These are phyloP conservation scores for Coelogynopora nodosa DNA, from an alignment of 2,888 invertebrate genomes.

Conservation along the genomic window DNA sequence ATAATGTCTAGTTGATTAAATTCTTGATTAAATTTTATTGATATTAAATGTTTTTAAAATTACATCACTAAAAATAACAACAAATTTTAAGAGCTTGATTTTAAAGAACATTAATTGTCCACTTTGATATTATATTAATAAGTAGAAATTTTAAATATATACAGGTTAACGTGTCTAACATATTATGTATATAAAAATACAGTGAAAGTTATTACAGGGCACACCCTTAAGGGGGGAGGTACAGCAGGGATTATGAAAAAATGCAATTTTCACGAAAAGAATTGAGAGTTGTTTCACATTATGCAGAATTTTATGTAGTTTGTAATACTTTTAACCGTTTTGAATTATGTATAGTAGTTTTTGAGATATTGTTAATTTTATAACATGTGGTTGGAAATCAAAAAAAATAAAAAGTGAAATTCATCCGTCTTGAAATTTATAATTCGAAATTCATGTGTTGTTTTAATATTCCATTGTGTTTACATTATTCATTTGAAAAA, in stretches of 20 bases:
- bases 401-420: not conserved
- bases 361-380: not conserved
- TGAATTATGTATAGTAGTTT: not conserved
- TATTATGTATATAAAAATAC: too few species aligned
- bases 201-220: too few species aligned
- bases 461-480: not conserved
- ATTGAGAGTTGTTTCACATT: not conserved
- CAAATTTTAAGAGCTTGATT: too few species aligned
- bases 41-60: too few species aligned
- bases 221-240: too few species aligned
- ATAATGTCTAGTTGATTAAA: too few species aligned
- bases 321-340: not conserved
- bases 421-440: not conserved
- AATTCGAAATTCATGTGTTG: not conserved
- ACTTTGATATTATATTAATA: too few species aligned
- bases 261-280: not conserved
- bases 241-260: not conserved
- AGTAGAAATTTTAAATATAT: too few species aligned
- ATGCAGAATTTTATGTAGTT: not conserved
- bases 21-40: too few species aligned
- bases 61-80: too few species aligned
- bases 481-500: not conserved
- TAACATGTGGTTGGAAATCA: not conserved
- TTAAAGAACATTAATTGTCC: too few species aligned
- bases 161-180: too few species aligned